Evolutionary conservation across 2,113 vertebrate genomes (phyloP).

Genomic region (Perca schrenkii): DNA sequence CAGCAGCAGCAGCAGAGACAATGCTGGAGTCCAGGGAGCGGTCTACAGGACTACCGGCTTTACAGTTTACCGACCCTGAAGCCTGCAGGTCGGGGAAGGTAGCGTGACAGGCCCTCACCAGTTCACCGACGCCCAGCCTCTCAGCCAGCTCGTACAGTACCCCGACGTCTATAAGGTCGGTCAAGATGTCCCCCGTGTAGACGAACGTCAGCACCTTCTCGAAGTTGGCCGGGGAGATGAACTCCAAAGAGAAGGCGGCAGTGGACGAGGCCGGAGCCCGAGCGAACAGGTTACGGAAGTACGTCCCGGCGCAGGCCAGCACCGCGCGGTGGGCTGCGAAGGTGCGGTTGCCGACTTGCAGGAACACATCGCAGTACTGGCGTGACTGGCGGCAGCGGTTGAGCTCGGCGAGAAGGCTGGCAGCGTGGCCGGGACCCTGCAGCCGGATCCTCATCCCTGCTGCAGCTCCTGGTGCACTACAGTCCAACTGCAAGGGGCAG

Average conservation of each 20-base stretch:
- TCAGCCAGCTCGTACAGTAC: conserved; percentile 96
- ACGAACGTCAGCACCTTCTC: conserved; percentile 97
- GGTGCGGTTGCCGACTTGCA: conserved; percentile 92
- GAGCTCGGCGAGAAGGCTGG: conserved; percentile 92
- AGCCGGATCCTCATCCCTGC: conserved; percentile 97
- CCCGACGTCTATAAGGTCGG: conserved; percentile 94
- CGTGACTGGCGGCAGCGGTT: conserved; percentile 93
- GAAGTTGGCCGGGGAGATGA: conserved; percentile 93
- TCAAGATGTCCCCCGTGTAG: conserved; percentile 95
- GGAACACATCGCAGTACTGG: conserved; percentile 93
- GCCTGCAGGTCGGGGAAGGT: conserved; percentile 95
- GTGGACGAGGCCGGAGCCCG: conserved; percentile 78
- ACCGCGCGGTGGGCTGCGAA: conserved; percentile 94
- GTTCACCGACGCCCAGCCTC: conserved; percentile 90
- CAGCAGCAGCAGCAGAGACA: conserved; percentile 56
- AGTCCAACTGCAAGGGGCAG: conserved; percentile 39
- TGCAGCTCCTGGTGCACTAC: conserved; percentile 20
- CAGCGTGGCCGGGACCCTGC: conserved; percentile 93
- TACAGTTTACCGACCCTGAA: conserved; percentile 78
- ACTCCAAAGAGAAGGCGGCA: conserved; percentile 91
- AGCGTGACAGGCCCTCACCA: conserved; percentile 92
- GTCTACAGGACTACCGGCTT: conserved; percentile 19
- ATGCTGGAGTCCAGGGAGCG: conserved; percentile 51
- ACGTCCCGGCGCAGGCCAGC: conserved; percentile 90
- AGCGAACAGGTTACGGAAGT: conserved; percentile 93